Percentiles rank a stretch among this genome's conserved stretches.
phyloP scores from a whole-genome alignment of 2,113 vertebrate species.

The Erpornis zantholeuca region DNA sequence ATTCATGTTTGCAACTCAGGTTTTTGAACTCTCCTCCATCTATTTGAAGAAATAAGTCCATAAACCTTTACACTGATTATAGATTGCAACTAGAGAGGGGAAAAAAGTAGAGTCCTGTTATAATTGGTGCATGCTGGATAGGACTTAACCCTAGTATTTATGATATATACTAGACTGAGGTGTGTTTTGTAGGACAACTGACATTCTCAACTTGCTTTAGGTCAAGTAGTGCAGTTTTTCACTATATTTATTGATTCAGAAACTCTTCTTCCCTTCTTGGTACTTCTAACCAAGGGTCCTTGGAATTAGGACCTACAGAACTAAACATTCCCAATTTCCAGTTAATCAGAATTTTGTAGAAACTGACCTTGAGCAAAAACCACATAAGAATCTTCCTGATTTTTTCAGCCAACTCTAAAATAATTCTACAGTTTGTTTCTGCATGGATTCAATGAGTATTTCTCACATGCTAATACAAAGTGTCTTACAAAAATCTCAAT shows the following conservation, averaged over 20 bases:
- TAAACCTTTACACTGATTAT: background rate
- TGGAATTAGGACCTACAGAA: background rate
- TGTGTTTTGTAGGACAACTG: background rate
- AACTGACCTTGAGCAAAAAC: background rate
- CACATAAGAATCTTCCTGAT: background rate
- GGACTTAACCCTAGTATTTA: background rate
- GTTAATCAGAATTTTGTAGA: background rate
- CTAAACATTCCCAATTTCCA: background rate
- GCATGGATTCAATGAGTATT: background rate
- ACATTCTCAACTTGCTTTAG: background rate
- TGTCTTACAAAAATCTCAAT: background rate
- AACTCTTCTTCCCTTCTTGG: background rate
- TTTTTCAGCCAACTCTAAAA: background rate
- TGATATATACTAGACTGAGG: background rate
- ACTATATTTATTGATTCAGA: background rate
- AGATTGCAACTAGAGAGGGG: background rate
- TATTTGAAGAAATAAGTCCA: background rate
- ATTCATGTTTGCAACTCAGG: background rate
- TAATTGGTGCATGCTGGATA: background rate
- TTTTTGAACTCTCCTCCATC: background rate
- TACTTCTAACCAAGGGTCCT: background rate
- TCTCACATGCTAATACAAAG: background rate
- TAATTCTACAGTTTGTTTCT: background rate
- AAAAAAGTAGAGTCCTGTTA: background rate
- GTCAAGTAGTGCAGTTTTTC: background rate